Percentiles rank a stretch among this genome's conserved stretches.
phyloP scores from a whole-genome alignment of 2,888 invertebrate genomes.

The Acanthosepion pharaonis region DNA sequence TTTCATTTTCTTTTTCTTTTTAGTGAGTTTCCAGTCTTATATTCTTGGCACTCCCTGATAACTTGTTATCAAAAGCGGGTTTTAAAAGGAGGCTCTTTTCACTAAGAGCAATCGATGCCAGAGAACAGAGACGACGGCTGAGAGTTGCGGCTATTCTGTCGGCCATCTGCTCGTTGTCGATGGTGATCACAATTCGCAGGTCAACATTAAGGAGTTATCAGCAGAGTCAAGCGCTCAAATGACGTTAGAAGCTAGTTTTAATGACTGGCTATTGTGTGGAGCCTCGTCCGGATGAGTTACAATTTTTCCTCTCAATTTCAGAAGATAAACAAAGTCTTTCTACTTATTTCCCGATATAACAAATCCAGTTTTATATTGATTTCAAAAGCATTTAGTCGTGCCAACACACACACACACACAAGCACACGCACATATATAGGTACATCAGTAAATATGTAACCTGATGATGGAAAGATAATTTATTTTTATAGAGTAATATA shows the following conservation, averaged over 20 bases:
- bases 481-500: too few species aligned
- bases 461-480: too few species aligned
- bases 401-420: too few species aligned
- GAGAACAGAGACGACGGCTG: neutral
- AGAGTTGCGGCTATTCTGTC: neutral
- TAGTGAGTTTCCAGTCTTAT: neutral
- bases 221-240: neutral
- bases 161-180: slow-evolving; percentile 6
- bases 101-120: neutral
- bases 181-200: neutral
- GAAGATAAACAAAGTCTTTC: too few species aligned
- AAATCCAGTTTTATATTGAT: too few species aligned
- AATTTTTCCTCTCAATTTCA: neutral
- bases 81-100: neutral
- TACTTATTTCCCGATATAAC: too few species aligned
- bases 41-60: slow-evolving; percentile 33
- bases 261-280: neutral
- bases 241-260: neutral
- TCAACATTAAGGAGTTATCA: slow-evolving; percentile 10
- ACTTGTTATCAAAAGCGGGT: neutral
- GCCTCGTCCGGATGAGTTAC: neutral
- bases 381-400: too few species aligned
- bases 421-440: too few species aligned
- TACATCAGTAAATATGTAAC: too few species aligned
- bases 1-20: neutral